Base-by-base conservation (phyloP, 2,888 invertebrate species). In the Lumbricus terrestris region DNA sequence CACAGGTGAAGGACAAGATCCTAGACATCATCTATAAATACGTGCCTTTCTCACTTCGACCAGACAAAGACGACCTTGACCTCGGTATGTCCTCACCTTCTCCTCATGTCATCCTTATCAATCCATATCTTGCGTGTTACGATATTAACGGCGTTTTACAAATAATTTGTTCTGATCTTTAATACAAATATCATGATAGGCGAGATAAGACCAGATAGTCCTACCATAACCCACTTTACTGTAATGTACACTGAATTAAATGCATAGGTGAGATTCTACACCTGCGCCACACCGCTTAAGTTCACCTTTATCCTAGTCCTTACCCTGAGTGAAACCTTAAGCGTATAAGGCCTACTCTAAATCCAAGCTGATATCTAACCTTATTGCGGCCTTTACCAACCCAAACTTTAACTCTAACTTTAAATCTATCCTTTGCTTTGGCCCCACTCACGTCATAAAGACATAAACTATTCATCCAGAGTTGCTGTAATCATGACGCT, bases 1-100 rank as follows among this genome's bases (percentile, higher is more conserved):
- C 98, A 94, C 99, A 99, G 92, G 98, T 99, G 88, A 99, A 99
- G 95, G 99, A 99, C 95, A 99, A 99, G 96, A 98, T 98, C 93
- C 96, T 99, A 94, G 99, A 99, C 95, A 98, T 98, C 91, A 98
- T 99, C 95, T 99, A 99, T 95, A 97, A 98, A 94, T 98, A 98
- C 93, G 98, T 98, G 93, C 98, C 98, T 89, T 98, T 98, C 95
- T 98, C 98, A 93, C 97, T 98, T 95, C 96, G 99, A 94, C 99
- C 99, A 89, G 96, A 97, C 94, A 98, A 98, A 94, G 98, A 98
- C 94, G 99, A 99, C 95, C 96, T 99, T 93, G 99, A 99, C 96
- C 96, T 99, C 94, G 97, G 97, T 97, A 93, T 91, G 91, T 91
- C 23, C 47, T 88, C 20, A 15, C 83, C 23, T 42, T n/a, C n/a